A percentile compares a stretch with the other conserved stretches of the same genome.
Evolutionary conservation across 2,113 vertebrate species (phyloP).

Genomic region (Bettongia penicillata): DNA sequence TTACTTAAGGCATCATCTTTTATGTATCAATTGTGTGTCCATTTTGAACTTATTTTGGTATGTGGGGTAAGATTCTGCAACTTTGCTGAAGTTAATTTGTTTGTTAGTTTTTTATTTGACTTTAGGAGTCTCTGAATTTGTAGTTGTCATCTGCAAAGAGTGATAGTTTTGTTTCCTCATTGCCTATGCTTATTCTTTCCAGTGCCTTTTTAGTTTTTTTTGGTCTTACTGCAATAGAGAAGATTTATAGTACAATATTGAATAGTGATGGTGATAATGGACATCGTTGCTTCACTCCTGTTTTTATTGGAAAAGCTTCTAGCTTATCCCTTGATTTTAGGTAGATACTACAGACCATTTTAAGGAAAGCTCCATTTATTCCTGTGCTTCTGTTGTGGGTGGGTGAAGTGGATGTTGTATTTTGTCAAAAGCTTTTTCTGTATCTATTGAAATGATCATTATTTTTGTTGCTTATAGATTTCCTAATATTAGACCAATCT

Average conservation of each 20-base stretch:
- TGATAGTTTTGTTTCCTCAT: not conserved
- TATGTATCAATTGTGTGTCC: too few species aligned
- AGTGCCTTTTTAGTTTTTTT: not conserved
- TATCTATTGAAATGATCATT: not conserved
- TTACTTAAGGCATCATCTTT: not conserved
- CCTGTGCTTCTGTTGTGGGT: not conserved
- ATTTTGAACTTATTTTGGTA: not conserved
- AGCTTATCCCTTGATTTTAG: not conserved
- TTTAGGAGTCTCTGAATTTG: not conserved
- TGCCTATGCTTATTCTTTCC: not conserved
- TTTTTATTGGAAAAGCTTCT: not conserved
- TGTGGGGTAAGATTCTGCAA: not conserved
- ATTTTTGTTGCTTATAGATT: not conserved
- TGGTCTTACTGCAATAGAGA: not conserved
- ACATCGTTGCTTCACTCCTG: not conserved
- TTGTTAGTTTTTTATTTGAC: not conserved
- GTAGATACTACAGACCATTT: not conserved
- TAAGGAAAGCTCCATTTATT: not conserved
- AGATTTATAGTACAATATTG: not conserved
- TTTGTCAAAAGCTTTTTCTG: not conserved
- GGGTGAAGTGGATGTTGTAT: not conserved
- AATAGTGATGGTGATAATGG: not conserved
- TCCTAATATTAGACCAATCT: not conserved
- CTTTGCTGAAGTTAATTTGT: not conserved
- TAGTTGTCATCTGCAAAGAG: not conserved